Percentiles rank a stretch among this genome's conserved stretches.
These are phyloP conservation scores for Vulpes lagopus DNA, from an alignment of 2,113 vertebrate genomes.

Conservation along the genomic window DNA sequence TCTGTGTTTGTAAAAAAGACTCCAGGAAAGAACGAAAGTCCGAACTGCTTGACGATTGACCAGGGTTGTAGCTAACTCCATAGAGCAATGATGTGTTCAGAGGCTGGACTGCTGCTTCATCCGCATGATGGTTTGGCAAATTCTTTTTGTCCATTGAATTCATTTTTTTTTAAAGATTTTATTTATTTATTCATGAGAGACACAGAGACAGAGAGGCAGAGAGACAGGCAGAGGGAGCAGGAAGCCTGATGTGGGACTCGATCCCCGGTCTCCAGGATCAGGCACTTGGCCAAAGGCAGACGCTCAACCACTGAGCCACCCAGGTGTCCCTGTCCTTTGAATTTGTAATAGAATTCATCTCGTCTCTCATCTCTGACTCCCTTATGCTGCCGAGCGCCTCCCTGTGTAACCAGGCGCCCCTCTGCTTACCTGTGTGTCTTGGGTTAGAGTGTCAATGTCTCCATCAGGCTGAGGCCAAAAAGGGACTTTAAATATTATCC, in stretches of 20 bases:
- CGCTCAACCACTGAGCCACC: too few relatives aligned
- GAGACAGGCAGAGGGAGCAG: too few relatives aligned
- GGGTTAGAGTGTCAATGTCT: not conserved
- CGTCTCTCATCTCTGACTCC: not conserved
- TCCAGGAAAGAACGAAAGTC: constrained; percentile 62
- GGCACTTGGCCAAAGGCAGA: too few relatives aligned
- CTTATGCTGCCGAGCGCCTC: not conserved
- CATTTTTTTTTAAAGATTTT: not conserved
- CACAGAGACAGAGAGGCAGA: too few relatives aligned
- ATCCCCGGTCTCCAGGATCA: too few relatives aligned
- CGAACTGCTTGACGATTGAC: constrained; percentile 56
- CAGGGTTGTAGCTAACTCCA: constrained; percentile 8
- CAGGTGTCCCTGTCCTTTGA: too few relatives aligned
- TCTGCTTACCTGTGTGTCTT: not conserved
- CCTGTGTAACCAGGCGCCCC: not conserved
- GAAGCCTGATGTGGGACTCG: too few relatives aligned
- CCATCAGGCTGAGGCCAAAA: not conserved
- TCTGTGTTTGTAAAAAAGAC: constrained; percentile 66
- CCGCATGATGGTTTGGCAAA: not conserved
- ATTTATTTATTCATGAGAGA: too few relatives aligned
- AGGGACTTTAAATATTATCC: not conserved
- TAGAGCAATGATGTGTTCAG: not conserved
- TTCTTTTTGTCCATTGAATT: not conserved
- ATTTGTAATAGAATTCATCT: not conserved
- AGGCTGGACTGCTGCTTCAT: not conserved